A percentile compares a stretch with the other conserved stretches of the same genome.
phyloP scores from a whole-genome alignment of 2,113 vertebrate genomes.

The Cyanoramphus novaezelandiae region DNA sequence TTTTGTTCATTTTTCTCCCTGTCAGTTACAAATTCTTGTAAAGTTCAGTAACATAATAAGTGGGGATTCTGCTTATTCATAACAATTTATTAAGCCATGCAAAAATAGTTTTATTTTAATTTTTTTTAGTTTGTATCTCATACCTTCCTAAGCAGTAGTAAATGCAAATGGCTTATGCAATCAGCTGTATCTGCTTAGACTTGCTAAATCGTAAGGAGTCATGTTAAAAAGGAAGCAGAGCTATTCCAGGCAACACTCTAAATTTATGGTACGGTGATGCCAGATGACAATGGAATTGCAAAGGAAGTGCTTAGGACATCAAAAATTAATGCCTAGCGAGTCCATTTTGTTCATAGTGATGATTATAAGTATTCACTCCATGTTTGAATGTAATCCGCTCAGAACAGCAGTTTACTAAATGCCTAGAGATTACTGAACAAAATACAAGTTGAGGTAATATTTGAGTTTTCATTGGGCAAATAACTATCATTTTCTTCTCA shows the following conservation, averaged over 20 bases:
- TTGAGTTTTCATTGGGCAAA: neutral
- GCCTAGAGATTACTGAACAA: neutral
- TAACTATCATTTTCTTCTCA: conserved; percentile 13
- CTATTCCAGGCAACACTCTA: conserved; percentile 1
- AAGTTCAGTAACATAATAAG: neutral
- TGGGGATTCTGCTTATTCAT: neutral
- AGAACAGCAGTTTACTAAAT: conserved; percentile 12
- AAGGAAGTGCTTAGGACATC: conserved; percentile 12
- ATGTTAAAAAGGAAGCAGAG: neutral
- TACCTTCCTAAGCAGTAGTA: neutral
- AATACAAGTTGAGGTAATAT: neutral
- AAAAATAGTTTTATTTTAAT: neutral
- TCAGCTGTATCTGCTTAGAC: conserved; percentile 1
- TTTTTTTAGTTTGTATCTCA: neutral
- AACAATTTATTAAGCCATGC: neutral
- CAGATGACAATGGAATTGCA: conserved; percentile 36
- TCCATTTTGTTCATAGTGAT: neutral
- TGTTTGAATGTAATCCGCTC: neutral
- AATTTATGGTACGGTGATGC: neutral
- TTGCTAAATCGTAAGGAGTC: neutral
- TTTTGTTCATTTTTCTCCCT: neutral
- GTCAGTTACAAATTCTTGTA: neutral
- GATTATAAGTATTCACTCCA: neutral
- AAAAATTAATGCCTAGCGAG: conserved; percentile 29
- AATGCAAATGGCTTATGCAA: neutral